These are phyloP conservation scores for Macroteleia sp. DNA, from an alignment of 2,888 invertebrate genomes.

Conservation along the genomic window DNA sequence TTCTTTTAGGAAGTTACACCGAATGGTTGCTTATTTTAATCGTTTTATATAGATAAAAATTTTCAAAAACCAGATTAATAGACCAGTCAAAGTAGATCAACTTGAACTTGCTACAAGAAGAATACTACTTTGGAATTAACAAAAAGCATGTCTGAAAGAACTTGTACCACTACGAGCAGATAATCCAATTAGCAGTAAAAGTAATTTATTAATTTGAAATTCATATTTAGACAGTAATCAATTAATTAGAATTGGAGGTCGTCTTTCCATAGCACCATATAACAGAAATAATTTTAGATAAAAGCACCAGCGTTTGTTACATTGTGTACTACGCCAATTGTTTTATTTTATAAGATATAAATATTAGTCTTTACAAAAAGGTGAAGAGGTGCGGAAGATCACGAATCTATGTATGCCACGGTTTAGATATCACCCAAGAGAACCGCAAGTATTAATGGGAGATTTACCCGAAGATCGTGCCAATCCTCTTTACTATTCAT, in stretches of 20 bases:
- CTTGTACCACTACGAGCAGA: too few species aligned
- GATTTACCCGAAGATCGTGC: neutral
- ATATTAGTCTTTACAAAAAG: neutral
- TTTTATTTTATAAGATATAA: conserved; percentile 4
- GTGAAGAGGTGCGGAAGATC: neutral
- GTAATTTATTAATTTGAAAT: too few species aligned
- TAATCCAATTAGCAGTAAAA: too few species aligned
- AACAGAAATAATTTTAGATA: neutral
- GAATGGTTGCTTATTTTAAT: too few species aligned
- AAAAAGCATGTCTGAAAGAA: too few species aligned
- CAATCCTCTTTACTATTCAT: neutral
- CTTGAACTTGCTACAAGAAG: too few species aligned
- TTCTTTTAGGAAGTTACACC: too few species aligned
- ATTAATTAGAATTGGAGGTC: neutral
- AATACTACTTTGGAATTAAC: too few species aligned
- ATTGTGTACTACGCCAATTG: conserved; percentile 7
- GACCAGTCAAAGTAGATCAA: too few species aligned
- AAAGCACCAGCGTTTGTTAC: conserved; percentile 3
- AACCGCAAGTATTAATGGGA: neutral
- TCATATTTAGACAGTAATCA: too few species aligned
- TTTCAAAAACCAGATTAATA: too few species aligned
- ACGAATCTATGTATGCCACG: neutral
- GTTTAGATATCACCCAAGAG: neutral
- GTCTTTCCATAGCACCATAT: conserved; percentile 1
- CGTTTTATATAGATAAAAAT: too few species aligned